Evolutionary conservation across 1,140 invertebrate species (phyloP).

Genomic region (Brachionus plicatilis): DNA sequence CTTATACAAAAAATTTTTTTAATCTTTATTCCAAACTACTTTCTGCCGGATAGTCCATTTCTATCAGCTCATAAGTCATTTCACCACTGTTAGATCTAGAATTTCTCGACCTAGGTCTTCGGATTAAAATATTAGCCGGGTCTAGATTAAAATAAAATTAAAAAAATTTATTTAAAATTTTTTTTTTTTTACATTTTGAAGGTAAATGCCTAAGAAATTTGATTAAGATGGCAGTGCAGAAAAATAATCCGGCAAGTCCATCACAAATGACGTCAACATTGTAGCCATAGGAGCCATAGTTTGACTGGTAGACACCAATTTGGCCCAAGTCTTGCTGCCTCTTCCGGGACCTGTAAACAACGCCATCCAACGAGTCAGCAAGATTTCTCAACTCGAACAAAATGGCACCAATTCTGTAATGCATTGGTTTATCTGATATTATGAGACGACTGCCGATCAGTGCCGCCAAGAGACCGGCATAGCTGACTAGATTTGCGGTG

Average conservation of each 20-base stretch:
- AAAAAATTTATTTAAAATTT: neutral
- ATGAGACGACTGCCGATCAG: neutral
- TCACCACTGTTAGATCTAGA: neutral
- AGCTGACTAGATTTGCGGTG: constrained; percentile 8
- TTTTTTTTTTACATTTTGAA: constrained; percentile 6
- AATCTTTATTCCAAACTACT: neutral
- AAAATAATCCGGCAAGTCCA: neutral
- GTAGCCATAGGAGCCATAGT: constrained; percentile 15
- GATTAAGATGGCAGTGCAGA: neutral
- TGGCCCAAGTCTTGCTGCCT: neutral
- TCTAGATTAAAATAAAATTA: neutral
- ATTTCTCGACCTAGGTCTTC: neutral
- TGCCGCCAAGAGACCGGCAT: neutral
- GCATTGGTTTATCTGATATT: neutral
- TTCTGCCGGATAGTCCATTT: neutral
- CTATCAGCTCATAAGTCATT: neutral
- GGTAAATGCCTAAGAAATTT: constrained; percentile 18
- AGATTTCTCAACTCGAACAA: constrained; percentile 17
- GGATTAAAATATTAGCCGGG: neutral
- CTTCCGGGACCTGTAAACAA: neutral
- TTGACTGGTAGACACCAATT: constrained; percentile 14
- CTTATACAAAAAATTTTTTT: neutral
- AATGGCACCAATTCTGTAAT: neutral
- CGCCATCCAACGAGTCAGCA: constrained; percentile 18
- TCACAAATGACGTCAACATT: constrained; percentile 33